Base-by-base conservation (phyloP, 2,888 invertebrate genomes). In the Chaitophorus viminalis region DNA sequence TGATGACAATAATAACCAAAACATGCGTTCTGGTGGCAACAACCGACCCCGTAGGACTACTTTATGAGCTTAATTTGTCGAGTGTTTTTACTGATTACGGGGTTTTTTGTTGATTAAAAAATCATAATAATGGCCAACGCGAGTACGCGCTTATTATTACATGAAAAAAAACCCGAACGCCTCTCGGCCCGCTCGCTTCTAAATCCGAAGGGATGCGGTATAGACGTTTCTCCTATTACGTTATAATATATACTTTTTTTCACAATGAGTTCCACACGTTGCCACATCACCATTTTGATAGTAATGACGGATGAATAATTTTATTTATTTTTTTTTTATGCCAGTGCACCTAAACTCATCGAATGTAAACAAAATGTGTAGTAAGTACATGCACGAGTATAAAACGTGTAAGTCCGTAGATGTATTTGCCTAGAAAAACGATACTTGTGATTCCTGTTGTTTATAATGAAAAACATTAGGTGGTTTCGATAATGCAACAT, bases 21-120 rank as follows among this genome's bases (percentile, higher is more conserved):
- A 60, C 60, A 52, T 36, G 46, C 46, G 14, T 46, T 46, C 46
- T 14, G 14, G 46, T 46, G 46, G 31, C 5, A 17, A 21, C 33
- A 33, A 54, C 21, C 70, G 60, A 60, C 70, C 68, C 14, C 18
- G 31, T 46, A 17, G 72, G 52, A 82, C 39, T 39, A 39, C 72
- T 82, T 82, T 54, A 72, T 21, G 82, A 72, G 82, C 52, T 82
- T 82, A 82, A 82, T 82, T 82, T 82, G 70, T 52, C n/a, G 52
- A 72, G 33, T n/a, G 52, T 72, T 72, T 82, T 72, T 54, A 54
- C 52, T n/a, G n/a, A n/a, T n/a, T n/a, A n/a, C n/a, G n/a, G 72
- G 14, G 31, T 21, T 52, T 82, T 79, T 82, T 33, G 33, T 54
- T 72, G 82, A 82, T 82, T 82, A 72, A 82, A 82, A 72, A 82